Percentiles rank a stretch among this genome's conserved stretches.
These are phyloP conservation scores for Lycocorax pyrrhopterus DNA, from an alignment of 2,113 vertebrate species.

Conservation along the genomic window DNA sequence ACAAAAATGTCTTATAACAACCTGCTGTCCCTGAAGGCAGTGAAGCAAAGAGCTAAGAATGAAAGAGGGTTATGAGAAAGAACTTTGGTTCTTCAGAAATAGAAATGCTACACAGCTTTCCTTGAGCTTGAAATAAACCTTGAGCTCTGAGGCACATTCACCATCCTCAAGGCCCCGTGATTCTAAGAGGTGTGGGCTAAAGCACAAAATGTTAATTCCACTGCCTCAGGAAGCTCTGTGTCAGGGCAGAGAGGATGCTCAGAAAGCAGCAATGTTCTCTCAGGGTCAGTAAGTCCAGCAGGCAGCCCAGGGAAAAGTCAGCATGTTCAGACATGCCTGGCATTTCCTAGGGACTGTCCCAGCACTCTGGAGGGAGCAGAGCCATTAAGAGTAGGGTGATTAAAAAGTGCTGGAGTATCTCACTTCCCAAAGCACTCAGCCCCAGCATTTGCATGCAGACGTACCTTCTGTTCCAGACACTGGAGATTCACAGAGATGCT, in stretches of 20 bases:
- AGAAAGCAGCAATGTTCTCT: not conserved
- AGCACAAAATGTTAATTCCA: not conserved
- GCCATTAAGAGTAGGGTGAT: not conserved
- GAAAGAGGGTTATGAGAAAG: not conserved
- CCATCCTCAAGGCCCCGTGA: not conserved
- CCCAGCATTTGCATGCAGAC: conserved; percentile 29
- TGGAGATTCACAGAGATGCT: not conserved
- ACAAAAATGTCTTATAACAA: not conserved
- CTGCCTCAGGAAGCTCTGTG: not conserved
- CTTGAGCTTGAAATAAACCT: not conserved
- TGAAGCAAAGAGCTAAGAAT: not conserved
- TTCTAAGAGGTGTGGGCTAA: not conserved
- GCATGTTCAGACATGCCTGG: not conserved
- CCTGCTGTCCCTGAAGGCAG: not conserved
- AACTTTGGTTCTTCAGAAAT: not conserved
- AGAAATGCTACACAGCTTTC: not conserved
- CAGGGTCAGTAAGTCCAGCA: not conserved
- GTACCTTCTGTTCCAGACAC: not conserved
- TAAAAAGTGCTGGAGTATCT: not conserved
- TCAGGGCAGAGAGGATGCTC: not conserved
- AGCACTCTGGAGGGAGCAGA: not conserved
- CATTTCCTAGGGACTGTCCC: not conserved
- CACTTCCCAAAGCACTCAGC: conserved; percentile 5
- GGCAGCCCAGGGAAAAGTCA: not conserved
- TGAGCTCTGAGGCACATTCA: not conserved